Percentiles rank a stretch among this genome's conserved stretches.
These are phyloP conservation scores for Parnassius glacialis DNA, from an alignment of 2,888 invertebrate species.

Conservation along the genomic window DNA sequence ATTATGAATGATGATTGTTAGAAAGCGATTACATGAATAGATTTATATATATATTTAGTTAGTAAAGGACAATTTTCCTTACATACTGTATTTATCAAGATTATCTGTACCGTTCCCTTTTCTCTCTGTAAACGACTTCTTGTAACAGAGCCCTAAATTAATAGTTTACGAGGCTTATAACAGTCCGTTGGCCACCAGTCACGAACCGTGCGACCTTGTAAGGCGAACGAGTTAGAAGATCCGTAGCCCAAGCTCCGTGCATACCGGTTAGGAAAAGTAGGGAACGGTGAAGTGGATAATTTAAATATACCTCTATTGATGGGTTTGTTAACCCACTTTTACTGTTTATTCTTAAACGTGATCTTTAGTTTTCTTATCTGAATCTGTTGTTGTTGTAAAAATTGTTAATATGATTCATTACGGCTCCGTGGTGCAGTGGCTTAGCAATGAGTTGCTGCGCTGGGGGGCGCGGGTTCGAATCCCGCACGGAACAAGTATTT, in stretches of 20 bases:
- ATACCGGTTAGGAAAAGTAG: conserved; percentile 38
- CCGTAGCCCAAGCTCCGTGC: conserved; percentile 26
- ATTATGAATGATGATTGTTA: no score
- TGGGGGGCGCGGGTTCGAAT: no score
- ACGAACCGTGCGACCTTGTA: conserved; percentile 54
- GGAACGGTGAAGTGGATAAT: conserved; percentile 28
- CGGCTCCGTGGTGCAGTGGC: no score
- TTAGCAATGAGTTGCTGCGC: no score
- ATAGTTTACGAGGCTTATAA: conserved; percentile 14
- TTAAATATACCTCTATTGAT: conserved; percentile 25
- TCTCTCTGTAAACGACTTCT: not conserved
- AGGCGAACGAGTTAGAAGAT: conserved; percentile 42
- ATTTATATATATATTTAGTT: no score
- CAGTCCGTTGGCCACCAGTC: conserved; percentile 28
- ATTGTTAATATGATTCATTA: no score
- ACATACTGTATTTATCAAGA: no score
- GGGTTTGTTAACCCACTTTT: conserved; percentile 26
- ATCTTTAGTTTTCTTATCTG: conserved; percentile 1
- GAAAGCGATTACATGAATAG: no score
- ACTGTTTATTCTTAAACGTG: not conserved
- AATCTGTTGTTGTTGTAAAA: not conserved
- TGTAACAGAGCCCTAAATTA: conserved; percentile 14
- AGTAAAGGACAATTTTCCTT: no score
- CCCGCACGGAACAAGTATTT: no score
- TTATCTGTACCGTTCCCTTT: not conserved